These are phyloP conservation scores for Plagodis pulveraria DNA, from an alignment of 2,888 invertebrate species.

Conservation along the genomic window DNA sequence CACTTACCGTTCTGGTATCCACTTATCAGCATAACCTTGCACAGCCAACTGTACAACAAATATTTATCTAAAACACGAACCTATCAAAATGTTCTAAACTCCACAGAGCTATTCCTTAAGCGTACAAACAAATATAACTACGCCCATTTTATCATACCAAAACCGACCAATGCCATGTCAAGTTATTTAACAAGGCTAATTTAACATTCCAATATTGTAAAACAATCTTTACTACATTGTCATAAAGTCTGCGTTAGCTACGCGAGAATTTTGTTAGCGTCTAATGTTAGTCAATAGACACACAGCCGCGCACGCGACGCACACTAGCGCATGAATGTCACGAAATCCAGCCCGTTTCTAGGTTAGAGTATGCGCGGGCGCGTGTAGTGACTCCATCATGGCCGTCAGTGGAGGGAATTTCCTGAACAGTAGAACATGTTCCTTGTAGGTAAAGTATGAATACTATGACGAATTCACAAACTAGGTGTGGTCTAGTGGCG, in stretches of 20 bases:
- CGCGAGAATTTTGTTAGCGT: slow-evolving; percentile 4
- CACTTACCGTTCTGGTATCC: background rate
- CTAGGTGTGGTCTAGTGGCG: no score
- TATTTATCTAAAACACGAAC: slow-evolving; percentile 26
- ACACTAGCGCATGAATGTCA: slow-evolving; percentile 70
- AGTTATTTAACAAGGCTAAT: slow-evolving; percentile 46
- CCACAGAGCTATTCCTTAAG: slow-evolving; percentile 50
- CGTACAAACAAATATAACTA: slow-evolving; percentile 59
- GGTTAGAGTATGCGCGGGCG: slow-evolving; percentile 79
- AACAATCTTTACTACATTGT: slow-evolving; percentile 36
- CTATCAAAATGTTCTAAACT: slow-evolving; percentile 30
- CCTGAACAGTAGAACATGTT: slow-evolving; percentile 1
- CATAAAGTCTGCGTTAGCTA: slow-evolving; percentile 3
- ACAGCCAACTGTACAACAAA: slow-evolving; percentile 5
- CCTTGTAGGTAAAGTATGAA: no score
- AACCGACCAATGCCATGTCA: slow-evolving; percentile 79
- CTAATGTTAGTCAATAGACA: slow-evolving; percentile 53
- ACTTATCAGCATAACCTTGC: slow-evolving; percentile 8
- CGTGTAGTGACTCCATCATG: slow-evolving; percentile 56
- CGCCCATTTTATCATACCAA: slow-evolving; percentile 80
- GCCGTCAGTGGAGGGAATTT: slow-evolving; percentile 21
- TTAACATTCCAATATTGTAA: slow-evolving; percentile 37
- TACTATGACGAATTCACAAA: no score
- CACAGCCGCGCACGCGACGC: slow-evolving; percentile 55
- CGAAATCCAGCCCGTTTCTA: slow-evolving; percentile 81